Conservation (phyloP, 2,797 vertebrate species). For the Melanogrammus aeglefinus region DNA sequence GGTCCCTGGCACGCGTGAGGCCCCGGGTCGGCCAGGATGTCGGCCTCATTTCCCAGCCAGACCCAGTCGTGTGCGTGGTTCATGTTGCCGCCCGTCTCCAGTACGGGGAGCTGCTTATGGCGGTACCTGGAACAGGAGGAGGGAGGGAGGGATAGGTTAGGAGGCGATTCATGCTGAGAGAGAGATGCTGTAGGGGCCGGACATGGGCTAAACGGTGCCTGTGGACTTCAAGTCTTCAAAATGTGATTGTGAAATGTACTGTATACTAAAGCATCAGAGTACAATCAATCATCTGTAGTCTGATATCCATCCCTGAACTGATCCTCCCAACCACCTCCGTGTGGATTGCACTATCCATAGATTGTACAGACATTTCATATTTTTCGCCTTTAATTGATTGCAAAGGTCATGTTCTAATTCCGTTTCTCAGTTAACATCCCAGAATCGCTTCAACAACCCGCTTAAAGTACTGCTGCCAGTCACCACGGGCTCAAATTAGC, state of each 20-base stretch:
- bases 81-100: slow-evolving; percentile 87
- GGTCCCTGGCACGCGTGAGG: slow-evolving; percentile 80
- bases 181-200: not conserved
- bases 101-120: slow-evolving; percentile 90
- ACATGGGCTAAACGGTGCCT: not conserved
- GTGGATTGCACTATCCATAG: not conserved
- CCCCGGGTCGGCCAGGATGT: slow-evolving; percentile 82
- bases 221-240: not conserved
- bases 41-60: slow-evolving; percentile 91
- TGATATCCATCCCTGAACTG: not conserved
- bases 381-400: not conserved
- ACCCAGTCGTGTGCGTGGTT: slow-evolving; percentile 98
- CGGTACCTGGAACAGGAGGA: slow-evolving; percentile 71
- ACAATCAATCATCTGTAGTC: not conserved
- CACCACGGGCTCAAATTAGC: not conserved
- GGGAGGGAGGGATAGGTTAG: not conserved
- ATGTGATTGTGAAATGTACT: not conserved
- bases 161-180: not conserved
- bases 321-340: not conserved
- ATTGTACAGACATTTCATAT: not conserved
- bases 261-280: not conserved
- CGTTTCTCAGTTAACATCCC: not conserved
- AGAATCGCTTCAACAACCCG: no score
- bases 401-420: not conserved
- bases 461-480: not conserved